Percentiles rank a stretch among this genome's conserved stretches.
Conservation (phyloP, 2,888 invertebrate species). For the Digitonthophagus gazella region DNA sequence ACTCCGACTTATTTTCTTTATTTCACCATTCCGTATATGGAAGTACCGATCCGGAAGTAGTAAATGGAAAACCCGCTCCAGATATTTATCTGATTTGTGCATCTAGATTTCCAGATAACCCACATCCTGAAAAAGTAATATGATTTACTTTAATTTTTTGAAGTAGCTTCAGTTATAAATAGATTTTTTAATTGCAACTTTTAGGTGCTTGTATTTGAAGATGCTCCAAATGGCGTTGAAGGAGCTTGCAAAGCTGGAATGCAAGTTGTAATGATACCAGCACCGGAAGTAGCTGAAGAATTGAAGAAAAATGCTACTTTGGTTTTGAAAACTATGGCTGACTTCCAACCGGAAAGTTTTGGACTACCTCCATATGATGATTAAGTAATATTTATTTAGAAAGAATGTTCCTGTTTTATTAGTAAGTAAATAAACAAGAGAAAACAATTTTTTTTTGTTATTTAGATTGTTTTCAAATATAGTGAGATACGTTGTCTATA, state of each 20-base stretch:
- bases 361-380: constrained; percentile 53
- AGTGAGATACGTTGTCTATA: no score
- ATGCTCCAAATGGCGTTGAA: constrained; percentile 64
- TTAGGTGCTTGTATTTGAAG: constrained; percentile 64
- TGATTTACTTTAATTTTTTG: no score
- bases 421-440: no score
- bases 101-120: constrained; percentile 57
- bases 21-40: constrained; percentile 62
- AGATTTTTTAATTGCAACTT: neutral
- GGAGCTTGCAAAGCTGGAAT: constrained; percentile 61
- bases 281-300: constrained; percentile 47
- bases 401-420: no score
- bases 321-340: constrained; percentile 56
- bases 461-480: no score
- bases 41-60: constrained; percentile 63
- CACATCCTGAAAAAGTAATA: constrained; percentile 45
- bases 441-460: no score
- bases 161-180: neutral
- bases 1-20: constrained; percentile 53
- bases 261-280: constrained; percentile 61
- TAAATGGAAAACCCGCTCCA: constrained; percentile 67
- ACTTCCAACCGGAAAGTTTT: constrained; percentile 64
- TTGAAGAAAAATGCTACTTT: constrained; percentile 51
- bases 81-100: constrained; percentile 69
- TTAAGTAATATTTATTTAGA: no score